Evolutionary conservation across 2,797 vertebrate genomes (phyloP).

Genomic region (Eulemur rubriventer): DNA sequence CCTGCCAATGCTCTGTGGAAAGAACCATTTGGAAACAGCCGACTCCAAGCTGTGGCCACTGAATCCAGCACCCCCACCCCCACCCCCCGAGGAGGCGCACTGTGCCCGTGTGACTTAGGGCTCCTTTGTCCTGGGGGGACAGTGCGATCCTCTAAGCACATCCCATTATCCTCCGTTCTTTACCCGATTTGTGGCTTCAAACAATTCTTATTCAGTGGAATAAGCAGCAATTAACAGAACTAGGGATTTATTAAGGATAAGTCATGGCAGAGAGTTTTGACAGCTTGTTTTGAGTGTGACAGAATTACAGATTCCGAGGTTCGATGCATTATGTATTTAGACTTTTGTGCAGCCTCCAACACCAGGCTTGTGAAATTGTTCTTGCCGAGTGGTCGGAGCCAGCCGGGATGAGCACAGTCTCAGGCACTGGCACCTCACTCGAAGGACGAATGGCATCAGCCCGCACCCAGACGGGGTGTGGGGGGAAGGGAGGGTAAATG

Average conservation of each 20-base stretch:
- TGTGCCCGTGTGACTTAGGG: fast-evolving
- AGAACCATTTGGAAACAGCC: not conserved
- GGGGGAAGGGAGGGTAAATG: fast-evolving
- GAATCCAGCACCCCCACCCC: not conserved
- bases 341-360: not conserved
- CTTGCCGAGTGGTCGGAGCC: not conserved
- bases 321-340: conserved; percentile 32
- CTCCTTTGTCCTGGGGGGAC: not conserved
- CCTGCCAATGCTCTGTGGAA: not conserved
- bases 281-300: conserved; percentile 68
- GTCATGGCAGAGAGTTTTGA: conserved; percentile 67
- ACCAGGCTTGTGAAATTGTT: not conserved
- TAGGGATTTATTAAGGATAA: conserved; percentile 70
- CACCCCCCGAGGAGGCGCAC: fast-evolving
- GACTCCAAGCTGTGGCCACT: fast-evolving
- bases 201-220: conserved; percentile 44
- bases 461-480: not conserved
- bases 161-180: conserved; percentile 2
- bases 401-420: not conserved
- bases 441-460: not conserved
- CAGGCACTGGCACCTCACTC: not conserved
- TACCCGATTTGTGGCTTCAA: conserved; percentile 8
- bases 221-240: conserved; percentile 63
- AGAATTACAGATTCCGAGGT: conserved; percentile 45
- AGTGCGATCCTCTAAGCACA: not conserved